phyloP scores from a whole-genome alignment of 2,888 invertebrate genomes.

The Thelaira solivaga region DNA sequence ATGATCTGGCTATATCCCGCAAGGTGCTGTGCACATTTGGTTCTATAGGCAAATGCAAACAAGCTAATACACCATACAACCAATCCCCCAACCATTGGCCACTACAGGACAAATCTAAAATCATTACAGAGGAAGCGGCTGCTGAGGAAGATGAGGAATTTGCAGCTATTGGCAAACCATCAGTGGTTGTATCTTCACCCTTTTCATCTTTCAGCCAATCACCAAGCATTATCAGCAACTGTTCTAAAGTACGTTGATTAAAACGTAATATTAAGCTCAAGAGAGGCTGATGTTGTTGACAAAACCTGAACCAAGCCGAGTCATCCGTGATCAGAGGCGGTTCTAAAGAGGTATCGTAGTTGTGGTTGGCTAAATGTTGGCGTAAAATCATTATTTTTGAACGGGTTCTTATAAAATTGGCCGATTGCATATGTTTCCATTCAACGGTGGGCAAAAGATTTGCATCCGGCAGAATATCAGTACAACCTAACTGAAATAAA shows the following conservation, averaged over 20 bases:
- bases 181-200: neutral
- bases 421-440: slow-evolving; percentile 72
- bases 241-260: slow-evolving; percentile 72
- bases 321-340: slow-evolving; percentile 68
- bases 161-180: slow-evolving; percentile 10
- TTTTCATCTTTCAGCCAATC: slow-evolving; percentile 69
- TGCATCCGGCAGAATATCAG: slow-evolving; percentile 60
- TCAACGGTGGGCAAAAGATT: slow-evolving; percentile 73
- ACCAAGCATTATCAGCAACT: slow-evolving; percentile 70
- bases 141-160: slow-evolving; percentile 34
- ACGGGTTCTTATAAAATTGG: slow-evolving; percentile 69
- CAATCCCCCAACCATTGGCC: slow-evolving; percentile 74
- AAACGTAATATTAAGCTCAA: slow-evolving; percentile 72
- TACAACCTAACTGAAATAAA: slow-evolving; percentile 20
- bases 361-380: slow-evolving; percentile 57
- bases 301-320: slow-evolving; percentile 70
- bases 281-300: slow-evolving; percentile 70
- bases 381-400: slow-evolving; percentile 66
- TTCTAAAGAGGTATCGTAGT: slow-evolving; percentile 63
- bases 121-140: slow-evolving; percentile 26
- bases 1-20: slow-evolving; percentile 73
- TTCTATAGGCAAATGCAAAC: slow-evolving; percentile 74
- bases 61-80: slow-evolving; percentile 74
- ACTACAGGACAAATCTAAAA: slow-evolving; percentile 66
- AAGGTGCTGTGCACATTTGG: slow-evolving; percentile 74